These are phyloP conservation scores for Arctopsyche grandis DNA, from an alignment of 1,140 invertebrate species.

Conservation along the genomic window DNA sequence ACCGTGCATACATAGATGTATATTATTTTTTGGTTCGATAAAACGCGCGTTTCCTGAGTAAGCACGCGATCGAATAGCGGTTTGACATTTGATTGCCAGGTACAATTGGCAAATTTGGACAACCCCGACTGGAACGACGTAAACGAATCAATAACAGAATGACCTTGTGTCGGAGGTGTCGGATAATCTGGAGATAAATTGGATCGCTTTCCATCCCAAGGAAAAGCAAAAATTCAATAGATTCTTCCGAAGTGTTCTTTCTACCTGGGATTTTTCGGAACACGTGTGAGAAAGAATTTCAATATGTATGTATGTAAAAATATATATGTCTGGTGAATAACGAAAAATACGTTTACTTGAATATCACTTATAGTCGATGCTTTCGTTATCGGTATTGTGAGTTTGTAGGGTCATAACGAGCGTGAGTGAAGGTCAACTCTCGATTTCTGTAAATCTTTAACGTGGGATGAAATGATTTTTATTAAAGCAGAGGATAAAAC, in stretches of 20 bases:
- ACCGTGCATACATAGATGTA: background rate
- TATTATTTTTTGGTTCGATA: constrained; percentile 10
- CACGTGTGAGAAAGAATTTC: background rate
- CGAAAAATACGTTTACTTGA: too few species aligned
- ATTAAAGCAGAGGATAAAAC: too few species aligned
- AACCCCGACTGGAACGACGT: background rate
- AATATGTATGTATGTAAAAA: background rate
- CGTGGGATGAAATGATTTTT: too few species aligned
- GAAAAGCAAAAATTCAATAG: too few species aligned
- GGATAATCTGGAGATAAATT: too few species aligned
- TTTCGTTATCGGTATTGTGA: background rate
- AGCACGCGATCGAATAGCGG: background rate
- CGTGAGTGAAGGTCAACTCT: background rate
- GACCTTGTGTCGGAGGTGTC: too few species aligned
- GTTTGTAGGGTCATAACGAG: background rate
- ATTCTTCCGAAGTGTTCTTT: background rate
- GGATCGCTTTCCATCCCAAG: too few species aligned
- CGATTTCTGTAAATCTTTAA: constrained; percentile 6
- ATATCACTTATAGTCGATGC: too few species aligned
- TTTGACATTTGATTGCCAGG: constrained; percentile 3
- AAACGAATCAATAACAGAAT: background rate
- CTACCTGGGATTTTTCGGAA: too few species aligned
- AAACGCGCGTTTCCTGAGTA: background rate
- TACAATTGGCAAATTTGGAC: background rate
- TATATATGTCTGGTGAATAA: too few species aligned